Conservation (phyloP, 1,140 invertebrate species). For the Muscidifurax raptorellus region DNA sequence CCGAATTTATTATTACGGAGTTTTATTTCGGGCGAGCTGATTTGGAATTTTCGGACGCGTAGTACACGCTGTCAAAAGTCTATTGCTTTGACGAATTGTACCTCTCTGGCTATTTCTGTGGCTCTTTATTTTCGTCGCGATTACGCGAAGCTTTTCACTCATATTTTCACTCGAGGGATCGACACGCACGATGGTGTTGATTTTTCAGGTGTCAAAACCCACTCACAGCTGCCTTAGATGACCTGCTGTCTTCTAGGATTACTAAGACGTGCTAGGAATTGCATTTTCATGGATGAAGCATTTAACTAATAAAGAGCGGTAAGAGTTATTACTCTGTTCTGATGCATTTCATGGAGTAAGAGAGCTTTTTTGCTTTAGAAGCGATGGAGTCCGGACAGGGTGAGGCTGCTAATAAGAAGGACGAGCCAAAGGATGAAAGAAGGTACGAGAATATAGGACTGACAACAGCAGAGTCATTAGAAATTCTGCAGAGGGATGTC, state of each 20-base stretch:
- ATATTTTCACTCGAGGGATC: not conserved
- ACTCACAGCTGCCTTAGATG: not conserved
- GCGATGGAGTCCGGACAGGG: slow-evolving; percentile 53
- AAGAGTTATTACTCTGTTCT: not conserved
- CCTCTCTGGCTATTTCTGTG: slow-evolving; percentile 20
- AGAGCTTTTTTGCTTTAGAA: slow-evolving; percentile 42
- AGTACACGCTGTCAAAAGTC: not conserved
- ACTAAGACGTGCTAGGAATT: not conserved
- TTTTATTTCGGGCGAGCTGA: not conserved
- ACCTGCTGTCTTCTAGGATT: not conserved
- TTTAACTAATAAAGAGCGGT: slow-evolving; percentile 1
- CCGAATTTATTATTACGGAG: slow-evolving; percentile 1
- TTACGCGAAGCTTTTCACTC: not conserved
- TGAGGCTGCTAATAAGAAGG: slow-evolving; percentile 39
- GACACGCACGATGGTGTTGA: not conserved
- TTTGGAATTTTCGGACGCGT: not conserved
- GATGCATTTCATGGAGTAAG: not conserved
- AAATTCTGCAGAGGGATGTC: slow-evolving; percentile 74
- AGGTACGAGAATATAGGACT: slow-evolving; percentile 68
- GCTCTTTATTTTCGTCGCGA: slow-evolving; percentile 26
- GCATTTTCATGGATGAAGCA: slow-evolving; percentile 33
- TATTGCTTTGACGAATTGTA: slow-evolving; percentile 16
- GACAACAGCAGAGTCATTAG: slow-evolving; percentile 71
- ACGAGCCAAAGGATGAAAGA: slow-evolving; percentile 49
- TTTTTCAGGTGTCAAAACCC: not conserved